These are phyloP conservation scores for Yponomeuta cagnagella DNA, from an alignment of 2,888 invertebrate genomes.

Conservation along the genomic window DNA sequence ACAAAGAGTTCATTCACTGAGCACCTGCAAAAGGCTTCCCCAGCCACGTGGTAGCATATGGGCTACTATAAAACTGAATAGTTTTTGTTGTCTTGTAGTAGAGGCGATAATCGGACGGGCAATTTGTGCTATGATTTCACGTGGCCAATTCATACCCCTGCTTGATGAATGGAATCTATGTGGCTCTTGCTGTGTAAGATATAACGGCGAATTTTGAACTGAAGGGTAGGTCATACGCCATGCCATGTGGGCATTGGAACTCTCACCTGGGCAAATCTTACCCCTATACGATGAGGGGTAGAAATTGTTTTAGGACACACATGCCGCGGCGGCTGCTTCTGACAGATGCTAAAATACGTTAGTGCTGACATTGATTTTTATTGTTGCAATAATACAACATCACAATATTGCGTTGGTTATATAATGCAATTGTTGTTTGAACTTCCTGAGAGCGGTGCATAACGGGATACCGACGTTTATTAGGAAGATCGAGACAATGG, in stretches of 20 bases:
- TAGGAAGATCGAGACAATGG: background rate
- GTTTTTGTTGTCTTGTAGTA: background rate
- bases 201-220: background rate
- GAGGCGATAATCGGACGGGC: background rate
- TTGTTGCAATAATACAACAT: slow-evolving; percentile 36
- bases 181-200: background rate
- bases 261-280: slow-evolving; percentile 68
- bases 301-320: slow-evolving; percentile 57
- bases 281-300: slow-evolving; percentile 57
- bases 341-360: slow-evolving; percentile 76
- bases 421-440: slow-evolving; percentile 5
- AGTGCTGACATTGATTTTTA: slow-evolving; percentile 54
- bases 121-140: background rate
- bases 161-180: background rate
- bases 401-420: slow-evolving; percentile 7
- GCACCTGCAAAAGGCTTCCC: slow-evolving; percentile 71
- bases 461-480: background rate
- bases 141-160: slow-evolving; percentile 4
- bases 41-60: slow-evolving; percentile 63
- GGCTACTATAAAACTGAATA: background rate
- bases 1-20: slow-evolving; percentile 60
- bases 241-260: slow-evolving; percentile 20
- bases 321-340: slow-evolving; percentile 67
- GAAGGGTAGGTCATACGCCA: background rate
- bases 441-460: slow-evolving; percentile 6